Evolutionary conservation across 2,113 vertebrate genomes (phyloP), one percentile per base, ranked within the genome.

Genomic region (Salvator merianae): DNA sequence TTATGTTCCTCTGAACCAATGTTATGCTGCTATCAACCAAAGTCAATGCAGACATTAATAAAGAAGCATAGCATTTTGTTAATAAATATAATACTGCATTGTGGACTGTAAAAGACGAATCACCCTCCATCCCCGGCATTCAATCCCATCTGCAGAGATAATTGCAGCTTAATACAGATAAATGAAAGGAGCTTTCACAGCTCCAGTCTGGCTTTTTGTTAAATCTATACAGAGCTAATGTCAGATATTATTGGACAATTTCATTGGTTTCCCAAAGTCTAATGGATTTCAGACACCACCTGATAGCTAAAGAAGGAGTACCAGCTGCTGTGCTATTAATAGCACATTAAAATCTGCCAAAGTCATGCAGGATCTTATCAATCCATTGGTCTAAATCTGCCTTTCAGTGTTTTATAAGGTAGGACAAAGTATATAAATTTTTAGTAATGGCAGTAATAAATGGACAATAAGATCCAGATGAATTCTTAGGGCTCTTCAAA

Each of bases 321-420:
- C 38, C 80, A 86, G 79, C 26, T 85, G 83, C 77, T 63, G 10
- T 43, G n/a, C 32, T 71, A 79, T 92, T 81, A 86, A 3, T 0
- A 72, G 69, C 38, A 26, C 40, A 88, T 85, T 81, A 68, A 81
- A 89, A 90, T 84, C 18, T 38, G 85, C 82, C 38, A 70, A 16
- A 77, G 90, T 72, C 30, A 63, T 1, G 47, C 36, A 87, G 80
- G 82, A 72, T 86, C 43, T 93, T 86, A 81, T 91, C 86, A 87
- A 75, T 70, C 55, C 22, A 70, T 79, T 0, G 0, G n/a, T 65
- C 20, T 24, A 88, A 91, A 47, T 55, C 77, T 87, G 68, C 88
- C 82, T 84, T 88, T 85, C 50, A 6, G 63, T 1, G 79, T 74
- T 82, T 85, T 43, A 34, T 32, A 34, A 90, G 82, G 68, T 81